phyloP scores from a whole-genome alignment of 2,113 vertebrate species.

The Chaetura pelagica region DNA sequence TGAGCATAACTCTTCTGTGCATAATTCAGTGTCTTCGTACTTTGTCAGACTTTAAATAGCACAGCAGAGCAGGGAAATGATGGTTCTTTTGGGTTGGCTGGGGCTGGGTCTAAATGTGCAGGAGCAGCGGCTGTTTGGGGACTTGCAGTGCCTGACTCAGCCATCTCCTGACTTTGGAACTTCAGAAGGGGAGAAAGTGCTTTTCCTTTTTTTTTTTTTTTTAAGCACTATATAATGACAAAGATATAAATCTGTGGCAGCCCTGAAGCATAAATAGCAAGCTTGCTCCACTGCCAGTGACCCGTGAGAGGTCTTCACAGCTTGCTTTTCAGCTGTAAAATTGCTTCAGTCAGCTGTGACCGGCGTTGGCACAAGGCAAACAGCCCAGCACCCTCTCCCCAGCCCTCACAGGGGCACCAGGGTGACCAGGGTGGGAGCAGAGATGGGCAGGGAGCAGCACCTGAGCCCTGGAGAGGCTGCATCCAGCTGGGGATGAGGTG shows the following conservation, averaged over 20 bases:
- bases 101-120: not conserved
- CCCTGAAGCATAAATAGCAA: not conserved
- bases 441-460: not conserved
- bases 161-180: slow-evolving; percentile 15
- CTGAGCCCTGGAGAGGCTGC: not conserved
- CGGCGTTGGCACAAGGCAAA: not conserved
- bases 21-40: not conserved
- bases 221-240: not conserved
- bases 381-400: not conserved
- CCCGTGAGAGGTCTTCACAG: slow-evolving; percentile 7
- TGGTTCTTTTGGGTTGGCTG: not conserved
- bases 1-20: not conserved
- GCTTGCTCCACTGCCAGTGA: not conserved
- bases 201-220: not conserved
- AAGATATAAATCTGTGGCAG: slow-evolving; percentile 25
- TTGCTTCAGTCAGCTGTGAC: not conserved
- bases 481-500: fast-evolving
- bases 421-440: not conserved
- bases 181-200: not conserved
- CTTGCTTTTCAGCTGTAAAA: slow-evolving; percentile 19
- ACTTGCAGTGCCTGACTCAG: slow-evolving; percentile 14
- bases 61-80: not conserved
- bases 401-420: not conserved
- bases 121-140: not conserved
- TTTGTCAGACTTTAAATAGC: not conserved